Evolutionary conservation across 92 coral and sea anemone genomes (phyloP).

Genomic region (Umimayanthus chanpuru): DNA sequence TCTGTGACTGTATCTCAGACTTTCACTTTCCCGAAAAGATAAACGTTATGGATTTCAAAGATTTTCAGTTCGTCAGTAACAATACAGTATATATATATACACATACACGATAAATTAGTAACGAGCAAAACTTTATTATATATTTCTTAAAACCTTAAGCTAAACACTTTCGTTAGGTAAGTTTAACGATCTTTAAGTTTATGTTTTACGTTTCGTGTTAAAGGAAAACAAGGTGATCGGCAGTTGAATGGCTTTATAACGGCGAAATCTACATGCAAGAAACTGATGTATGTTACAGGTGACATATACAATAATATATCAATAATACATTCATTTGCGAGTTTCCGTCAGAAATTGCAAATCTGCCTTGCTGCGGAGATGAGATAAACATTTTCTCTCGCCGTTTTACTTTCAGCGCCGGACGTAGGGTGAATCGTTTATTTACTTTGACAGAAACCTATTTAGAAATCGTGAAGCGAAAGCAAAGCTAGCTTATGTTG

Average conservation of each 20-base stretch:
- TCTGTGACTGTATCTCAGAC: too few relatives aligned
- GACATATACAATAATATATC: background rate
- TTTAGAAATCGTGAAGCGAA: background rate
- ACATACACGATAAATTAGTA: background rate
- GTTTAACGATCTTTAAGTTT: too few relatives aligned
- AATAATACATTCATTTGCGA: constrained; percentile 12
- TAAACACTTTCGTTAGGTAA: background rate
- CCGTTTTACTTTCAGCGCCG: background rate
- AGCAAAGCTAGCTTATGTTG: background rate
- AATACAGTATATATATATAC: background rate
- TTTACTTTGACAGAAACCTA: background rate
- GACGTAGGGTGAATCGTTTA: background rate
- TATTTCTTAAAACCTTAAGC: background rate
- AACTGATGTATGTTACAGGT: background rate
- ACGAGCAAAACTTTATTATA: background rate
- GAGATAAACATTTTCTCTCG: background rate
- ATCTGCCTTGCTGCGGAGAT: background rate
- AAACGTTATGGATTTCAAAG: background rate
- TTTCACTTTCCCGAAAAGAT: background rate
- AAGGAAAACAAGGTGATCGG: background rate
- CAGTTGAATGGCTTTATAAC: background rate
- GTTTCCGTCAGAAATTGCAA: constrained; percentile 13
- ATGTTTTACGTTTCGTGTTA: background rate
- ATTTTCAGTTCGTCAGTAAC: background rate
- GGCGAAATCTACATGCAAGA: background rate